phyloP scores from a whole-genome alignment of 1,140 invertebrate genomes.

The Ephestia elutella region DNA sequence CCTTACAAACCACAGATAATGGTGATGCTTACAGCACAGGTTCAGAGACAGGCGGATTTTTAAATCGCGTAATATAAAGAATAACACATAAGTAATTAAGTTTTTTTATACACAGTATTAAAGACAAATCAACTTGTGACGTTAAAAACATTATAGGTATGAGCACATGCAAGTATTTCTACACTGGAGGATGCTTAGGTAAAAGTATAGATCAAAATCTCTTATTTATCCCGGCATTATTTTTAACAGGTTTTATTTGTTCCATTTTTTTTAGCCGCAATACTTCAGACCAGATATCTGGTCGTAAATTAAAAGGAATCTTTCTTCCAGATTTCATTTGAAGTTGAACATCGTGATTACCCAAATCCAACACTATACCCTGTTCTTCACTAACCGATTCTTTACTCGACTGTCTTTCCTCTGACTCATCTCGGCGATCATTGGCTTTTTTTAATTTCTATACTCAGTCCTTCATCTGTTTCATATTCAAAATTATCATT shows the following conservation, averaged over 20 bases:
- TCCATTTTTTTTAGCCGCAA: background rate
- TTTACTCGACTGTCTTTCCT: background rate
- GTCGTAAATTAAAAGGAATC: background rate
- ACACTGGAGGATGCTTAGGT: too few relatives aligned
- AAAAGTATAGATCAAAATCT: background rate
- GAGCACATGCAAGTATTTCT: too few relatives aligned
- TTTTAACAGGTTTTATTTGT: background rate
- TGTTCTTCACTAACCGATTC: background rate
- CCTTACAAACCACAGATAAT: too few relatives aligned
- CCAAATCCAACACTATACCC: background rate
- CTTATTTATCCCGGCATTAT: background rate
- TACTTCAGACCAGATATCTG: background rate
- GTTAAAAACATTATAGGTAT: too few relatives aligned
- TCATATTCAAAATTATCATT: conserved; percentile 2
- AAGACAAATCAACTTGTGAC: too few relatives aligned
- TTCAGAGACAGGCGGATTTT: too few relatives aligned
- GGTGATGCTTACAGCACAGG: too few relatives aligned
- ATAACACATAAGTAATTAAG: too few relatives aligned
- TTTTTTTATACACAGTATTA: too few relatives aligned
- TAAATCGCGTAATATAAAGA: too few relatives aligned
- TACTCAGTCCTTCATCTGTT: background rate
- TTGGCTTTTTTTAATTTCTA: background rate
- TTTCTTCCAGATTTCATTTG: background rate
- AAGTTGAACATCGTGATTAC: background rate
- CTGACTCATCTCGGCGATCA: background rate